Evolutionary conservation across 2,113 vertebrate species (phyloP).

Genomic region (Corynorhinus townsendii): DNA sequence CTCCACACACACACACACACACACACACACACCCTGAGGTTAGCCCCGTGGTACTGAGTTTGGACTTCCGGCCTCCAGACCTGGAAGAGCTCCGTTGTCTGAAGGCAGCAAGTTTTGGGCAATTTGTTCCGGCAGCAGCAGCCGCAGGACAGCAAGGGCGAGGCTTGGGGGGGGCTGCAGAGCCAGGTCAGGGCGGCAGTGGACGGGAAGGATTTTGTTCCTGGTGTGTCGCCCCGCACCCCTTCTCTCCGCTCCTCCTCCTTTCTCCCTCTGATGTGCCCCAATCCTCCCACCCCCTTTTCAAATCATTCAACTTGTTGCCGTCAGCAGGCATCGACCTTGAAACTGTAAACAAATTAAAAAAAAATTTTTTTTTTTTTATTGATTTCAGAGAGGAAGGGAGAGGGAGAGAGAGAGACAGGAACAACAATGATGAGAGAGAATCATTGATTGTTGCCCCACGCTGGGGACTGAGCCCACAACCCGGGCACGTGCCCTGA

Average conservation of each 20-base stretch:
- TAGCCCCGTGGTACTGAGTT: neutral
- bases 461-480: no score
- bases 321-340: neutral
- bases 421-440: no score
- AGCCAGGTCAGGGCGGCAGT: neutral
- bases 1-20: rapidly evolving
- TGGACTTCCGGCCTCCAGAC: neutral
- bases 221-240: rapidly evolving
- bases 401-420: no score
- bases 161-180: neutral
- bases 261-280: neutral
- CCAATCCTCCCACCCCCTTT: neutral
- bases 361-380: no score
- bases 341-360: neutral
- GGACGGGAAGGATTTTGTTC: neutral
- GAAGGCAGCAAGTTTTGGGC: rapidly evolving
- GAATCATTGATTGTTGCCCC: no score
- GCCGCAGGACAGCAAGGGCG: rapidly evolving
- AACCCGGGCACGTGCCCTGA: no score
- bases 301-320: neutral
- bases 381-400: no score
- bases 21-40: no score
- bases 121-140: neutral
- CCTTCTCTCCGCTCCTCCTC: neutral
- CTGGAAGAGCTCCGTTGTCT: neutral